Base-by-base conservation (phyloP, 2,888 invertebrate species). In the Mesorhabditis sp. region DNA sequence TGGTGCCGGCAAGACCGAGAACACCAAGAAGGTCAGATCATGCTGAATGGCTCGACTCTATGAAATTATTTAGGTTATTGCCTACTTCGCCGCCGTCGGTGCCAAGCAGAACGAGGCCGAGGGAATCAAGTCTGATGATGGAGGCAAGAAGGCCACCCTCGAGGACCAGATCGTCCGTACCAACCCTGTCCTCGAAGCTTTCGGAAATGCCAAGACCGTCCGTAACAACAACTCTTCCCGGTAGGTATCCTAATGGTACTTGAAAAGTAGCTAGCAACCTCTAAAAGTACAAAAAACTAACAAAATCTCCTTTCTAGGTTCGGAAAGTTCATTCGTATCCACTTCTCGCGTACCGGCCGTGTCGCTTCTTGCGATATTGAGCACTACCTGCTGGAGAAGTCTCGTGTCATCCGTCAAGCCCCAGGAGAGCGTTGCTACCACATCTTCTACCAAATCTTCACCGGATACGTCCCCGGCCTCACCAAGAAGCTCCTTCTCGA, bases 251-350 rank as follows among this genome's bases (percentile, higher is more conserved):
- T 1, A 28, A 28, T 95, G 95, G 93, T 13, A 15, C 65, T 13
- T 41, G 4, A 67, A 44, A 28, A 28, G 28, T 28, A 28, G 28
- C 28, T 28, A 28, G 28, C 28, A 2, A 1, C 28, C 2, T 2
- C 28, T 2, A 28, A 28, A 28, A 2, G 28, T 28, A 28, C 28
- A 2, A 28, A 28, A 28, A 28, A 28, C n/a, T 28, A 28, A 28
- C 28, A 28, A 28, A 28, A 28, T 28, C 28, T 28, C 28, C n/a
- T n/a, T 28, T 28, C 1, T 82, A 94, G 97, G 91, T 97, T 97
- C 92, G 95, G 95, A 92, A 97, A 97, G 92, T 97, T 97, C 92
- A 97, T 97, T 90, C 94, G 97, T 91, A 98, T 98, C 88, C 97
- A 98, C 89, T 97, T 97, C 90, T 96, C 96, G 7, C 58, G 58